A percentile compares a stretch with the other conserved stretches of the same genome.
Evolutionary conservation across 2,797 vertebrate species (phyloP).

Genomic region (Sebastes paucispinis): DNA sequence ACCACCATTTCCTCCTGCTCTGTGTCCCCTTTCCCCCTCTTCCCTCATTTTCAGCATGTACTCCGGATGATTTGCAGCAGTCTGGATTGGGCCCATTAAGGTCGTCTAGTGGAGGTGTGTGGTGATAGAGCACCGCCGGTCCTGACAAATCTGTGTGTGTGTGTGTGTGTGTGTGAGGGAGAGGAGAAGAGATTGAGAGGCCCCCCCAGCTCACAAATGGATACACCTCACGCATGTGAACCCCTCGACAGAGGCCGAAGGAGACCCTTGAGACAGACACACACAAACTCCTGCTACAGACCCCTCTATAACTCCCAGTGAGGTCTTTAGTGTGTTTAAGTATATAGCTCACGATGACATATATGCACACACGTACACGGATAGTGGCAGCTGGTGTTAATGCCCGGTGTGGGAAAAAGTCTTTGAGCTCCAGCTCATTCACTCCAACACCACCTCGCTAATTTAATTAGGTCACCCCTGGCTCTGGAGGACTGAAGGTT

Average conservation of each 20-base stretch:
- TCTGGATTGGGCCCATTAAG: conserved; percentile 80
- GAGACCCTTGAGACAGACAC: conserved; percentile 43
- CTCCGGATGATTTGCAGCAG: conserved; percentile 74
- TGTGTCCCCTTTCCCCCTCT: conserved; percentile 7
- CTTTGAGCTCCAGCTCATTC: conserved; percentile 73
- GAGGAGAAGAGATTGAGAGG: conserved; percentile 23
- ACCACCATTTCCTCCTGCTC: conserved; percentile 34
- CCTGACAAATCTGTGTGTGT: conserved; percentile 55
- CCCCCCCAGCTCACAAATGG: conserved; percentile 36
- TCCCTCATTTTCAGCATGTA: conserved; percentile 51
- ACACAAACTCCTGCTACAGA: conserved; percentile 19
- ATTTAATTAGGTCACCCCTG: conserved; percentile 75
- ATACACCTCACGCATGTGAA: conserved; percentile 41
- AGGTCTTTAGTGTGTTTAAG: conserved; percentile 46
- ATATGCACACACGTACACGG: conserved; percentile 22
- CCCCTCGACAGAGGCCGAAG: conserved; percentile 34
- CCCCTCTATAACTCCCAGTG: conserved; percentile 31
- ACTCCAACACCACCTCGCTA: conserved; percentile 71
- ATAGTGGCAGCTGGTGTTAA: conserved; percentile 65
- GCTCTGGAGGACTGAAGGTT: conserved; percentile 66
- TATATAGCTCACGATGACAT: conserved; percentile 37
- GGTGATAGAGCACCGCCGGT: conserved; percentile 63
- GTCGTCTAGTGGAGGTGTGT: conserved; percentile 72
- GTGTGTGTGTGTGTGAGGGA: conserved; percentile 13
- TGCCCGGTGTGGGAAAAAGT: conserved; percentile 53